Conservation (phyloP, 2,113 vertebrate genomes). For the Lagenorhynchus albirostris region DNA sequence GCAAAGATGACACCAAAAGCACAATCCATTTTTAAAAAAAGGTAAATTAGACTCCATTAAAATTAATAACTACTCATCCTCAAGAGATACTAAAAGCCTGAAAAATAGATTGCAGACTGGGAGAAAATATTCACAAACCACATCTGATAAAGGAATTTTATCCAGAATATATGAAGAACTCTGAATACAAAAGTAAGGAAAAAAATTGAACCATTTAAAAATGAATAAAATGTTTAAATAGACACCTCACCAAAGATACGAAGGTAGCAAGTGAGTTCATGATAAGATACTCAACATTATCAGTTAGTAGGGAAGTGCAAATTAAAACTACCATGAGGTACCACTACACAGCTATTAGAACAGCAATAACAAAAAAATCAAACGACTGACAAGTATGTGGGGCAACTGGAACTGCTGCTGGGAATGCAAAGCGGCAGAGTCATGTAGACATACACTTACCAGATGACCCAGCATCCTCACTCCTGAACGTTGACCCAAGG, state of each 20-base stretch:
- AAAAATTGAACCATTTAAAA: neutral
- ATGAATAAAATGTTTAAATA: neutral
- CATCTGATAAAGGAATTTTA: neutral
- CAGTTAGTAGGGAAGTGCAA: neutral
- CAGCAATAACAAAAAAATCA: neutral
- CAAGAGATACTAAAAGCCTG: neutral
- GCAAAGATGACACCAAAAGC: neutral
- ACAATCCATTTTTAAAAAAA: neutral
- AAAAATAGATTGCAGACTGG: neutral
- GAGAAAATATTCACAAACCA: neutral
- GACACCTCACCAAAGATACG: accelerated
- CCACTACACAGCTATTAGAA: neutral
- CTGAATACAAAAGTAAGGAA: neutral
- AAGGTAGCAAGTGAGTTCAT: neutral
- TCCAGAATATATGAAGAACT: neutral
- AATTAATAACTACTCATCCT: neutral
- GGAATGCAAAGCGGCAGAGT: accelerated
- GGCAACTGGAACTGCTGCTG: neutral
- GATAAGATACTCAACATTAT: neutral
- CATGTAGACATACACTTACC: accelerated
- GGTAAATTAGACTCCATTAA: neutral
- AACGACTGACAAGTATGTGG: accelerated
- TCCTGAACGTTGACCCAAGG: neutral
- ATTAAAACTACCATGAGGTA: accelerated
- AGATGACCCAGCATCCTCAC: neutral